These are phyloP conservation scores for Leptogaster cylindrica DNA, from an alignment of 2,888 invertebrate species.

Conservation along the genomic window DNA sequence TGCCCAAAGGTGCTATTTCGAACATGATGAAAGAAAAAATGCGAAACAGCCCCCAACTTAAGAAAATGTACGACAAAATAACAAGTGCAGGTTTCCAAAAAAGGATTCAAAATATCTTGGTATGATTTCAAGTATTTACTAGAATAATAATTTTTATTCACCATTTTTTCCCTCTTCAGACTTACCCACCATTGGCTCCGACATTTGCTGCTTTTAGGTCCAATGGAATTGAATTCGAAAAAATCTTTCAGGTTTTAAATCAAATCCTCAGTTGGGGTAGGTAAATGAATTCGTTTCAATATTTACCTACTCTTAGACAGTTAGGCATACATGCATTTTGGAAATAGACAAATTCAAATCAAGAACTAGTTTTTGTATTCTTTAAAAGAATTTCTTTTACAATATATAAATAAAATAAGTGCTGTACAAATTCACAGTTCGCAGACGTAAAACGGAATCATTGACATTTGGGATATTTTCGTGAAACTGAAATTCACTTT, in stretches of 20 bases:
- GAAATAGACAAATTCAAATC: too few relatives aligned
- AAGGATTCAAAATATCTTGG: background rate
- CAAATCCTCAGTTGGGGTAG: slow-evolving; percentile 9
- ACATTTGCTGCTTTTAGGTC: background rate
- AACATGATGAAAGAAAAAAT: slow-evolving; percentile 3
- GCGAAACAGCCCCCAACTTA: background rate
- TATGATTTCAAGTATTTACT: background rate
- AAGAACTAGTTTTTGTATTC: too few relatives aligned
- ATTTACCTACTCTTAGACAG: too few relatives aligned
- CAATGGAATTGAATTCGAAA: background rate
- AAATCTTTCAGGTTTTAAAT: background rate
- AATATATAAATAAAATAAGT: too few relatives aligned
- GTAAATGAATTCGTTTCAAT: too few relatives aligned
- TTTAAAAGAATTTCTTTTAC: too few relatives aligned
- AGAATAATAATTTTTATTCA: background rate
- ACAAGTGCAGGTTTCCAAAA: background rate
- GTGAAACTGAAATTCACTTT: too few relatives aligned
- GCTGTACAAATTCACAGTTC: too few relatives aligned
- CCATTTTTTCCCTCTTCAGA: background rate
- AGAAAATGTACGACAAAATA: background rate
- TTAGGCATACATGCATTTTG: too few relatives aligned
- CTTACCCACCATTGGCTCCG: background rate
- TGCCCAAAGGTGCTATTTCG: background rate
- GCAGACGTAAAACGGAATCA: too few relatives aligned
- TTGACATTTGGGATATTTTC: too few relatives aligned